Evolutionary conservation across 1,140 invertebrate genomes (phyloP).

Genomic region (Galendromus occidentalis): DNA sequence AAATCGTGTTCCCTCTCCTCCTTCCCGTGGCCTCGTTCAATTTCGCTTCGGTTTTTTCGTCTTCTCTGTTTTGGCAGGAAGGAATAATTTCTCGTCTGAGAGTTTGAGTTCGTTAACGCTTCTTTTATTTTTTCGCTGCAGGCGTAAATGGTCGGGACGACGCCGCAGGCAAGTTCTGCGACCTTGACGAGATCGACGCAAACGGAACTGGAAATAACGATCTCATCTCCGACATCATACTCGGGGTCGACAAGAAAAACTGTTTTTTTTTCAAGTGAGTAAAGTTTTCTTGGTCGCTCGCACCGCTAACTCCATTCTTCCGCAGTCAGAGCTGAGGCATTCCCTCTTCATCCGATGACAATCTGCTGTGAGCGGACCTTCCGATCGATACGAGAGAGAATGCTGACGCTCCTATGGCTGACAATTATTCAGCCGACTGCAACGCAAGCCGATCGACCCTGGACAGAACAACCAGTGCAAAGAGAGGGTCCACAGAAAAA

Average conservation of each 20-base stretch:
- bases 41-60: not conserved
- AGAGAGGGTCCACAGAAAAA: too few species aligned
- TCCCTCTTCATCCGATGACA: too few species aligned
- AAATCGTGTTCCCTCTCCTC: not conserved
- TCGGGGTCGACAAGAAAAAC: constrained; percentile 2
- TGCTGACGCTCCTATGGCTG: too few species aligned
- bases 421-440: too few species aligned
- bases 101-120: too few species aligned
- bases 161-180: not conserved
- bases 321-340: too few species aligned
- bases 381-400: too few species aligned
- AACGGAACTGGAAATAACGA: not conserved
- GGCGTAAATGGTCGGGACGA: not conserved
- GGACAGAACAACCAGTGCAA: too few species aligned
- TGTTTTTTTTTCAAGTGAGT: constrained; percentile 7
- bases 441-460: too few species aligned
- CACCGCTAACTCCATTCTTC: too few species aligned
- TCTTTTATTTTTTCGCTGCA: not conserved
- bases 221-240: constrained; percentile 10
- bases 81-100: not conserved
- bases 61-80: not conserved
- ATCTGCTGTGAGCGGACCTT: too few species aligned
- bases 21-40: not conserved
- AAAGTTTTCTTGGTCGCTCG: too few species aligned
- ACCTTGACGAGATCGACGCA: not conserved